Percentiles rank a stretch among this genome's conserved stretches.
phyloP scores from a whole-genome alignment of 2,888 invertebrate species.

The Caenorhabditis plicata region DNA sequence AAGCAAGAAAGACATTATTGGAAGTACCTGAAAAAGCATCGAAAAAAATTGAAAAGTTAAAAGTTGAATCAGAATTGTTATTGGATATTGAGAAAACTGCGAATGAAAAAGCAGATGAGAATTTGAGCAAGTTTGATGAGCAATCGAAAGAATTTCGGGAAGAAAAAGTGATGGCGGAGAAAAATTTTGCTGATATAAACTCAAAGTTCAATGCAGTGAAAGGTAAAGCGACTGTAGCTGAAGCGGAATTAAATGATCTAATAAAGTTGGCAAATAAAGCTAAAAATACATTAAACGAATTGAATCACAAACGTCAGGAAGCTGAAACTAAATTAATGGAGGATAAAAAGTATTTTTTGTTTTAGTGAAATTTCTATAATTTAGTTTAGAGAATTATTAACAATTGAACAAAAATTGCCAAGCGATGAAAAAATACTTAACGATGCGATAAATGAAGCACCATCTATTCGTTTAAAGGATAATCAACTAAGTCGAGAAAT shows the following conservation, averaged over 20 bases:
- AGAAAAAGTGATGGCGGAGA: conserved; percentile 9
- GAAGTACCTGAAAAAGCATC: conserved; percentile 42
- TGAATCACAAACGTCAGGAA: conserved; percentile 61
- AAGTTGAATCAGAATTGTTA: conserved; percentile 68
- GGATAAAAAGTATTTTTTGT: conserved; percentile 6
- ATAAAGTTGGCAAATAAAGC: conserved; percentile 13
- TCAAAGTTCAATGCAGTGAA: conserved; percentile 19
- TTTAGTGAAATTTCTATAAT: no score
- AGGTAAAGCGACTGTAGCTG: conserved; percentile 8
- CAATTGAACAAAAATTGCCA: no score
- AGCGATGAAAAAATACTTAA: no score
- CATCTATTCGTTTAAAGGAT: no score
- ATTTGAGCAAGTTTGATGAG: conserved; percentile 13
- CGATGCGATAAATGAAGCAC: no score
- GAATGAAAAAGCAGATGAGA: conserved; percentile 17
- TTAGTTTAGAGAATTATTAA: no score
- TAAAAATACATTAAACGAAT: conserved; percentile 39
- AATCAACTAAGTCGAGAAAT: no score
- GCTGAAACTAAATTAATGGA: conserved; percentile 51
- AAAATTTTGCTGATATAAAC: conserved; percentile 18
- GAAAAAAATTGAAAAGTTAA: conserved; percentile 30
- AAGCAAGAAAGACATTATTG: conserved; percentile 42
- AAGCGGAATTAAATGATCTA: conserved; percentile 72
- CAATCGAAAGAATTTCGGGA: conserved; percentile 4
- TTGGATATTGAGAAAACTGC: conserved; percentile 65